phyloP scores from a whole-genome alignment of 2,888 invertebrate species.

The Watsonalla binaria region DNA sequence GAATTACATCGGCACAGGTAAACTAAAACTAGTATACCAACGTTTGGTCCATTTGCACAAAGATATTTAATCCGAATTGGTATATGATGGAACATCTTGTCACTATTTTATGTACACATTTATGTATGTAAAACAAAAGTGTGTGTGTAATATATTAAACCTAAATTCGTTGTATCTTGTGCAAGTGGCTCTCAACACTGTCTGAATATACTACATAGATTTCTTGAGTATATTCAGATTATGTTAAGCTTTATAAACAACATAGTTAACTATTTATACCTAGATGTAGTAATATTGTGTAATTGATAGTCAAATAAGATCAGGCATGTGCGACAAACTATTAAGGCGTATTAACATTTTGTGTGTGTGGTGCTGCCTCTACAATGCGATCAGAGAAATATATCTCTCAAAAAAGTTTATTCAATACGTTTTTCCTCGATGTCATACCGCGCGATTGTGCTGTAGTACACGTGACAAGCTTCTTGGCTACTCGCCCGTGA shows the following conservation, averaged over 20 bases:
- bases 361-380: too few species aligned
- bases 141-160: neutral
- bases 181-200: neutral
- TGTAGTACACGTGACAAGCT: too few species aligned
- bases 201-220: neutral
- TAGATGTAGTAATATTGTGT: neutral
- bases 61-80: neutral
- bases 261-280: too few species aligned
- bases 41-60: neutral
- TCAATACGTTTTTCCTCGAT: too few species aligned
- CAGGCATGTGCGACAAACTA: neutral
- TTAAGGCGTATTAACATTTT: too few species aligned
- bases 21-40: conserved; percentile 1
- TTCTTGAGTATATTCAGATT: neutral
- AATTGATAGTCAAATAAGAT: neutral
- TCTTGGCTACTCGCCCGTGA: too few species aligned
- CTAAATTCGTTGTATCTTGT: neutral
- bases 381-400: too few species aligned
- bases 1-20: conserved; percentile 15
- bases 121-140: neutral
- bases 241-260: neutral
- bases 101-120: too few species aligned
- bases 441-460: too few species aligned
- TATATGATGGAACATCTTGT: neutral
- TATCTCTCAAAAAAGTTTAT: too few species aligned